Conservation (phyloP, 2,888 invertebrate species). For the Epinotia brunnichana region DNA sequence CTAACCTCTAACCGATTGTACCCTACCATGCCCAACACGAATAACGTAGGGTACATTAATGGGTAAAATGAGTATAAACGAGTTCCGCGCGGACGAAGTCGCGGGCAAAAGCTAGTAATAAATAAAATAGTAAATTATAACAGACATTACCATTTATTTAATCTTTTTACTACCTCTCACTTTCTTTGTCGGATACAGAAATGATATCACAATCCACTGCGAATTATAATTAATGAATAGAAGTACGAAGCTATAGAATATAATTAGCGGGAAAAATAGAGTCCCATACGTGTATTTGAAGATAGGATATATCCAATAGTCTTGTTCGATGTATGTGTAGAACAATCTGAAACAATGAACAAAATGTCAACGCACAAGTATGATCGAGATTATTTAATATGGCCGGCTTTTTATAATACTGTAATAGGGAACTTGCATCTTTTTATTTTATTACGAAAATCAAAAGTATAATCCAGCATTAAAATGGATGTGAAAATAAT, state of each 20-base stretch:
- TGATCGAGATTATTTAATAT: no score
- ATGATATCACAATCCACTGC: constrained; percentile 54
- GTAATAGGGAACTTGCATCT: no score
- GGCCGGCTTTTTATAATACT: no score
- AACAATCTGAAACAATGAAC: constrained; percentile 62
- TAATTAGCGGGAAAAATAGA: constrained; percentile 56
- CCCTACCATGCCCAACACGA: no score
- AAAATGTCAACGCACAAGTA: not conserved
- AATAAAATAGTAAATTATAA: not conserved
- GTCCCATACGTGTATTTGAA: constrained; percentile 57
- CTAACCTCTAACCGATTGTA: no score
- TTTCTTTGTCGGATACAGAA: constrained; percentile 43
- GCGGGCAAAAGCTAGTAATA: no score
- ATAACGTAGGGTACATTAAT: no score
- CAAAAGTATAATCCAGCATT: no score
- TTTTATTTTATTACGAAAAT: no score
- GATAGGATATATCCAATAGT: constrained; percentile 68
- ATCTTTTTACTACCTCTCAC: constrained; percentile 3
- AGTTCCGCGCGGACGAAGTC: no score
- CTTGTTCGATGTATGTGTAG: constrained; percentile 52
- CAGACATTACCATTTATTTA: not conserved
- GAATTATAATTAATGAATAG: constrained; percentile 48
- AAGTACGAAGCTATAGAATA: constrained; percentile 20
- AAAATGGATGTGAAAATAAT: no score
- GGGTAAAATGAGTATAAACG: no score